phyloP scores from a whole-genome alignment of 2,113 vertebrate species.

The Engystomops pustulosus region DNA sequence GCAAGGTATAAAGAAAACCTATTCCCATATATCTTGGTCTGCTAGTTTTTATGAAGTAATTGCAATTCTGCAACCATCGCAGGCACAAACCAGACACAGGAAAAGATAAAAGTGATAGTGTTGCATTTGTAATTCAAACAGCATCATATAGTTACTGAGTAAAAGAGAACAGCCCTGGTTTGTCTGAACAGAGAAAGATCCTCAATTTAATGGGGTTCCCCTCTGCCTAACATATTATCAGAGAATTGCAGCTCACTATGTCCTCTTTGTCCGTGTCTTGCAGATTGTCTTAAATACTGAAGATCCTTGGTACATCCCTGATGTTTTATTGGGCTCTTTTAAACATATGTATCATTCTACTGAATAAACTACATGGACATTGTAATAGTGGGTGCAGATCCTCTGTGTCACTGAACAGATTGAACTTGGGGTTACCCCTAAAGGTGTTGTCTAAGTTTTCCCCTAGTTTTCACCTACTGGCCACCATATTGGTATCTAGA shows the following conservation, averaged over 20 bases:
- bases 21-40: not conserved
- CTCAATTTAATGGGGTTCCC: not conserved
- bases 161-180: not conserved
- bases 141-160: slow-evolving; percentile 10
- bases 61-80: slow-evolving; percentile 1
- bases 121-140: not conserved
- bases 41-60: slow-evolving; percentile 22
- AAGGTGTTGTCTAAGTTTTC: too few species aligned
- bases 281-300: not conserved
- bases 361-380: not conserved
- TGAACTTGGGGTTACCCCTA: too few species aligned
- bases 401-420: too few species aligned
- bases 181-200: not conserved
- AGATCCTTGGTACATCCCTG: not conserved
- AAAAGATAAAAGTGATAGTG: slow-evolving; percentile 23
- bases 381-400: too few species aligned
- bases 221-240: not conserved
- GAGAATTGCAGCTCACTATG: not conserved
- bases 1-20: not conserved
- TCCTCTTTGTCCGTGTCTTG: not conserved
- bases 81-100: not conserved
- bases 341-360: too few species aligned
- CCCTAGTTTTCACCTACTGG: too few species aligned
- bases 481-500: too few species aligned
- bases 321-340: too few species aligned